A percentile compares a stretch with the other conserved stretches of the same genome.
These are phyloP conservation scores for Atta colombica DNA, from an alignment of 1,140 invertebrate species.

Conservation along the genomic window DNA sequence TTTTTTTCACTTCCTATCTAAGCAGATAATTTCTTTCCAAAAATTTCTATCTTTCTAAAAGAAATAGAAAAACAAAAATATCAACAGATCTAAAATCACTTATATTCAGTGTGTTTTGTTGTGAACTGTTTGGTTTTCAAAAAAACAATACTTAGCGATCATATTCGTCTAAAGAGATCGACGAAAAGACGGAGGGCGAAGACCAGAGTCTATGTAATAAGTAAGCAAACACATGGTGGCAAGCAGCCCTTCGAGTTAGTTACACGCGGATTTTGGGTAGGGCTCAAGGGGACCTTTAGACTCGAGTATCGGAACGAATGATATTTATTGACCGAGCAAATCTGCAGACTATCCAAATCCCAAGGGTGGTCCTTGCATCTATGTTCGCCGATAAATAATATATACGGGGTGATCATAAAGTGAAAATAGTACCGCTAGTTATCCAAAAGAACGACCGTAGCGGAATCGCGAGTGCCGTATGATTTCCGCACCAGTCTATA, in stretches of 20 bases:
- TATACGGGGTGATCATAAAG: conserved; percentile 75
- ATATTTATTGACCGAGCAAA: conserved; percentile 86
- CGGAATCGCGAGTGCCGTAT: conserved; percentile 53
- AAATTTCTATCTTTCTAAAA: not conserved
- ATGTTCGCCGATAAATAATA: conserved; percentile 80
- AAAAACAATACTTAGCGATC: conserved; percentile 8
- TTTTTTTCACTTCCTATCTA: not conserved
- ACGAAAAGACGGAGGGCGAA: conserved; percentile 19
- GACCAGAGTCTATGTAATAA: conserved; percentile 55
- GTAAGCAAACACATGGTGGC: conserved; percentile 76
- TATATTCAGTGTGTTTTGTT: not conserved
- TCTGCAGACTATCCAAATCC: conserved; percentile 84
- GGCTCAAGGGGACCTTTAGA: conserved; percentile 73
- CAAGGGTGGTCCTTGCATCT: conserved; percentile 82
- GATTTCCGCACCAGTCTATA: conserved; percentile 14
- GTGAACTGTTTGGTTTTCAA: not conserved
- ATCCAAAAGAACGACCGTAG: conserved; percentile 59
- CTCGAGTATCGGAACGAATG: conserved; percentile 86
- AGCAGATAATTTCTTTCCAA: not conserved
- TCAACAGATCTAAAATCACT: not conserved
- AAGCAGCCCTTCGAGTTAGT: conserved; percentile 81
- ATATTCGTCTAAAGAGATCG: conserved; percentile 24
- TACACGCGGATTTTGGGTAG: conserved; percentile 74
- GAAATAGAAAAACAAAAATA: not conserved
- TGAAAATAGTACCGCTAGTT: conserved; percentile 77